Conservation (phyloP, 2,797 vertebrate species). For the Hypotaenidia philippensis region DNA sequence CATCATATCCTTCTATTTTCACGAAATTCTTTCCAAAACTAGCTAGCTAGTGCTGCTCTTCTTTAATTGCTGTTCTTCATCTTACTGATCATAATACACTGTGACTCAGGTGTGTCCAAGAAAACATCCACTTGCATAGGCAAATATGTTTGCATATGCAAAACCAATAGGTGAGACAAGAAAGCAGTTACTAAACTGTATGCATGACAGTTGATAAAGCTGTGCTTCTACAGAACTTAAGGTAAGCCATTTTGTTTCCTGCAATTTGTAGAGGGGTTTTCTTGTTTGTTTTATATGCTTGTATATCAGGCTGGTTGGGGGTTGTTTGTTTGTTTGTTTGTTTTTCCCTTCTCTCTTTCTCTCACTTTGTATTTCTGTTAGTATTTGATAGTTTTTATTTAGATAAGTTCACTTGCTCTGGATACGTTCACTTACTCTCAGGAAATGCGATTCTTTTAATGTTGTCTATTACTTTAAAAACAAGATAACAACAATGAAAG, state of each 20-base stretch:
- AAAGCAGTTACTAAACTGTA: not conserved
- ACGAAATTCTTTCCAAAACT: not conserved
- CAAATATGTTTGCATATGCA: not conserved
- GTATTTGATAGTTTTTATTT: not conserved
- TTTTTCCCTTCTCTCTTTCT: not conserved
- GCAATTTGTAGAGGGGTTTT: not conserved
- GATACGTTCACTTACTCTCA: too few relatives aligned
- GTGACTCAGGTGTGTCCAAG: not conserved
- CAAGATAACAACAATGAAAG: not conserved
- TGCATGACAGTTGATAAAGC: not conserved
- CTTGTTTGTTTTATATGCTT: not conserved
- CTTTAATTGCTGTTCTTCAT: not conserved
- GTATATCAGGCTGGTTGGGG: not conserved
- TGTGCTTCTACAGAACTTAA: not conserved
- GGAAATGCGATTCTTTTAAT: not conserved
- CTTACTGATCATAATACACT: not conserved
- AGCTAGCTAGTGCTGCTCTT: not conserved
- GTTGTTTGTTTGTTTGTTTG: too few relatives aligned
- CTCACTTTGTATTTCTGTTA: not conserved
- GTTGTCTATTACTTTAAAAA: constrained; percentile 25
- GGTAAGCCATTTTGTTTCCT: not conserved
- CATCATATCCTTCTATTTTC: not conserved
- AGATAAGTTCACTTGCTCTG: not conserved
- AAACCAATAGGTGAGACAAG: not conserved
- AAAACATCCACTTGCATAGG: not conserved